These are phyloP conservation scores for Amblyopsis hoosieri DNA, from an alignment of 2,797 vertebrate species.

Conservation along the genomic window DNA sequence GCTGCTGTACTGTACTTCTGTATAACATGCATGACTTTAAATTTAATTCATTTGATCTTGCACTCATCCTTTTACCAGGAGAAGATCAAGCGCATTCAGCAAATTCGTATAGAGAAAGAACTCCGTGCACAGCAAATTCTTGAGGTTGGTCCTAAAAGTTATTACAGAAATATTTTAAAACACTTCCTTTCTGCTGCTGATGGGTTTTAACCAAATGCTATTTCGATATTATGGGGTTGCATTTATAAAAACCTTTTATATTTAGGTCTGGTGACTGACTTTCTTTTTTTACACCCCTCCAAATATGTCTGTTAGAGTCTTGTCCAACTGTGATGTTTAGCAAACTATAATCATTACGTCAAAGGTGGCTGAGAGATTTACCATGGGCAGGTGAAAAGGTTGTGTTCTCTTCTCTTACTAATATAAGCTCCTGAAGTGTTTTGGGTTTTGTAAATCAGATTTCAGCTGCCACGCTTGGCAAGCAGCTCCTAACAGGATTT, in stretches of 20 bases:
- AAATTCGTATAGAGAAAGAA: conserved; percentile 96
- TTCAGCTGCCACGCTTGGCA: conserved; percentile 69
- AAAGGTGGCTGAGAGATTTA: conserved; percentile 58
- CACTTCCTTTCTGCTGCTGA: conserved; percentile 65
- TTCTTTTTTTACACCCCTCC: conserved; percentile 22
- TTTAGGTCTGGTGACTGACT: conserved; percentile 50
- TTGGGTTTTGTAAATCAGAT: conserved; percentile 71
- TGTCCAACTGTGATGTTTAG: conserved; percentile 56
- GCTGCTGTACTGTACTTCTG: conserved; percentile 8
- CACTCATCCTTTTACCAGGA: conserved; percentile 83
- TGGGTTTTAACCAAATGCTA: conserved; percentile 60
- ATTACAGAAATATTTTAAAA: conserved; percentile 65
- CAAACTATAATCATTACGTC: conserved; percentile 63
- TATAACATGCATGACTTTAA: conserved; percentile 68
- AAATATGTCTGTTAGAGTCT: conserved; percentile 67
- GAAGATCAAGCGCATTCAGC: conserved; percentile 96
- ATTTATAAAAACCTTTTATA: conserved; percentile 58
- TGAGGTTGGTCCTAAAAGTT: conserved; percentile 84
- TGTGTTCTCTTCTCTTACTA: conserved; percentile 56
- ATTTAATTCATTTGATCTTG: conserved; percentile 73
- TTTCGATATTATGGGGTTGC: conserved; percentile 61
- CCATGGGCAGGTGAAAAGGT: conserved; percentile 54
- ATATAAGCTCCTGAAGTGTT: conserved; percentile 60
- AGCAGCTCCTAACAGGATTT: conserved; percentile 72
- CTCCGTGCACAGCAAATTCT: conserved; percentile 95